These are phyloP conservation scores for Periophthalmus magnuspinnatus DNA, from an alignment of 2,797 vertebrate genomes.

Conservation along the genomic window DNA sequence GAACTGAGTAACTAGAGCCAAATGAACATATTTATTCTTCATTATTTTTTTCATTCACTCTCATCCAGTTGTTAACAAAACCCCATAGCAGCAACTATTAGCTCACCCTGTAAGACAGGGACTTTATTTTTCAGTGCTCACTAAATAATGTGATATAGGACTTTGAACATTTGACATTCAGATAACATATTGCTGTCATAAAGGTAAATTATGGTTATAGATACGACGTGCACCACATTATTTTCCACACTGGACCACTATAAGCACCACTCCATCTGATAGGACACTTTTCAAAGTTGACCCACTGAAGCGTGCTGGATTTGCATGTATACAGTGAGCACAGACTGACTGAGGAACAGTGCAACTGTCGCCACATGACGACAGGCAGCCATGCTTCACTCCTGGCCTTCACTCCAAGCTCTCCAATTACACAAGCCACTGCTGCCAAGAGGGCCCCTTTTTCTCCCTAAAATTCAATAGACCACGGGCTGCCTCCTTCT, in stretches of 20 bases:
- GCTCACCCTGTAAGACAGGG: background rate
- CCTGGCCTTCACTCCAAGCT: conserved; percentile 55
- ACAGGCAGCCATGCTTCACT: conserved; percentile 65
- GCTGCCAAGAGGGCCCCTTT: conserved; percentile 64
- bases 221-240: background rate
- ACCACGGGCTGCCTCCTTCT: conserved; percentile 61
- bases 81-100: background rate
- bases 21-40: background rate
- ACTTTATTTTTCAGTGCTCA: background rate
- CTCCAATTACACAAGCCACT: conserved; percentile 72
- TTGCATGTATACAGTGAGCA: conserved; percentile 31
- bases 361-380: conserved; percentile 65
- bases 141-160: background rate
- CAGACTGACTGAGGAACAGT: conserved; percentile 53
- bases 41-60: background rate
- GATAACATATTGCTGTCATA: background rate
- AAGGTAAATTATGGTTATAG: background rate
- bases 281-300: conserved; percentile 28
- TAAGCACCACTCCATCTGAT: conserved; percentile 15
- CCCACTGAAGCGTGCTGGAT: conserved; percentile 21
- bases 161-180: conserved; percentile 1
- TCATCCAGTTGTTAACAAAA: background rate
- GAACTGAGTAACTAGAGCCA: too few relatives aligned
- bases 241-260: background rate
- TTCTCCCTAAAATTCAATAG: conserved; percentile 53